Evolutionary conservation across 1,140 invertebrate species (phyloP).

Genomic region (Tetramorium parvispinum): DNA sequence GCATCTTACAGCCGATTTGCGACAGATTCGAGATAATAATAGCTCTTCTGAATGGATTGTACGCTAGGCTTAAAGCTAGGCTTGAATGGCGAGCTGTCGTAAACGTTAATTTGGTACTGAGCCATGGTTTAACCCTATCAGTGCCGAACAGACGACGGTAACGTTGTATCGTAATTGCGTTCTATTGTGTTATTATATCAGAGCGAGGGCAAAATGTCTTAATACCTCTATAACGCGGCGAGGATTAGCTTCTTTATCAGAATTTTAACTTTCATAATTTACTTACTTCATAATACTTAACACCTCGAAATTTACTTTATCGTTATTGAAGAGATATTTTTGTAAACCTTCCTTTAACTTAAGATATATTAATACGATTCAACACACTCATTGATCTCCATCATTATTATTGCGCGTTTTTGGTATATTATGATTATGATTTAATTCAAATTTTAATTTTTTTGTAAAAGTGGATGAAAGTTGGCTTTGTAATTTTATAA

Average conservation of each 20-base stretch:
- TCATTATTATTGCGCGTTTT: not conserved
- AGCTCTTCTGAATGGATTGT: slow-evolving; percentile 35
- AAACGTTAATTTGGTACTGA: slow-evolving; percentile 76
- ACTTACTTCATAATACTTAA: slow-evolving; percentile 22
- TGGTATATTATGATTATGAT: not conserved
- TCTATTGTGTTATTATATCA: slow-evolving; percentile 63
- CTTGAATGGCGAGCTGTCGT: slow-evolving; percentile 70
- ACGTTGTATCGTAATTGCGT: slow-evolving; percentile 70
- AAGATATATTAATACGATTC: not conserved
- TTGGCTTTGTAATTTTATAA: not conserved
- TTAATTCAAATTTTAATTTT: not conserved
- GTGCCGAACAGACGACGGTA: slow-evolving; percentile 71
- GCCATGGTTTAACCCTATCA: slow-evolving; percentile 75
- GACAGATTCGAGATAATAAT: slow-evolving; percentile 7
- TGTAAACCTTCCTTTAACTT: not conserved
- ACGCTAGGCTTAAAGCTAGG: slow-evolving; percentile 62
- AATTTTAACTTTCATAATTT: slow-evolving; percentile 34
- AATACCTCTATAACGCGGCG: slow-evolving; percentile 8
- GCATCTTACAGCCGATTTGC: slow-evolving; percentile 27
- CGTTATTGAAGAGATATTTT: not conserved
- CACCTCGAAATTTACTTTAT: slow-evolving; percentile 6
- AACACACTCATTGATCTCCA: not conserved
- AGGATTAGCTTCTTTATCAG: slow-evolving; percentile 15
- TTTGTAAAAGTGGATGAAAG: not conserved
- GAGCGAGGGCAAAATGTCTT: slow-evolving; percentile 42